Base-by-base conservation (phyloP, 2,113 vertebrate species). In the Phyllopteryx taeniolatus region DNA sequence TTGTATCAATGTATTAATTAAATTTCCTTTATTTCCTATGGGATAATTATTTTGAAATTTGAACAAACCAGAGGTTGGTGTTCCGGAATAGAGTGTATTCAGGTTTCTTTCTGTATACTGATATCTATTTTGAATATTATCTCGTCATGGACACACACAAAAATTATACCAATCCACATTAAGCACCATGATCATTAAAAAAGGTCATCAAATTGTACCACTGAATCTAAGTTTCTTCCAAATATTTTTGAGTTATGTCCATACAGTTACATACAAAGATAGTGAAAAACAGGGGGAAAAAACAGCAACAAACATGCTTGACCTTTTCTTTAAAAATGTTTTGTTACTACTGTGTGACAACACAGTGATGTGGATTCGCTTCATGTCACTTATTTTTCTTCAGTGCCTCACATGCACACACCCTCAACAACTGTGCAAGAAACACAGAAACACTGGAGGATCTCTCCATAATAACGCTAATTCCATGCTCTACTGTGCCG, bases 321-420 rank as follows among this genome's bases (percentile, higher is more conserved):
- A 12, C 62, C 17, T 44, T 43, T 43, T 43, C 11, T 68, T 65
- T n/a, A 67, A 46, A 67, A 47, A n/a, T 56, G 14, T 27, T 65
- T 47, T 43, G 46, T 8, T 27, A 64, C 19, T 35, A 31, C 17
- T 22, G 3, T 8, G 33, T 19, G 43, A 11, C 53, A 62, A 20
- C n/a, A 65, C 22, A 35, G 7, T 27, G 3, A 2, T n/a, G 15
- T 6, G 17, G 33, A 31, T 47, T 67, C 13, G 15, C 27, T 44
- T 66, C 44, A 67, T 39, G 22, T 54, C 22, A 69, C 31, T 53
- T 10, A 33, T 31, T 64, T 68, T 20, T 46, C 44, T 67, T 60
- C 22, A 20, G 22, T 61, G n/a, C 17, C 13, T 2, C 20, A 54
- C 15, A 8, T 43, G 2, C 47, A 19, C n/a, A 39, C 4, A 31